phyloP scores from a whole-genome alignment of 2,113 vertebrate genomes.

The Zosterops borbonicus region DNA sequence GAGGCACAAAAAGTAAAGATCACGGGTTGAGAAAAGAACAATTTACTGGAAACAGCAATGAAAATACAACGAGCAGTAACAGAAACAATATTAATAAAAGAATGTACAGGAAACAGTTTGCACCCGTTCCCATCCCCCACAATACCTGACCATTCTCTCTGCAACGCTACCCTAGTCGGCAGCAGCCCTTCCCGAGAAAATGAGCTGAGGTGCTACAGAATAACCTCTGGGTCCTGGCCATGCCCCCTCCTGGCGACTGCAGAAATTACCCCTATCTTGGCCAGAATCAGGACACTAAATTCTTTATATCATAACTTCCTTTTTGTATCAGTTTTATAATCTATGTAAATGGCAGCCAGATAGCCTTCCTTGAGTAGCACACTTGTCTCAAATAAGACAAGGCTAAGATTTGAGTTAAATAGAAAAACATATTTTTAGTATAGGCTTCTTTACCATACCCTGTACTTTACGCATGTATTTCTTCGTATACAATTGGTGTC shows the following conservation, averaged over 20 bases:
- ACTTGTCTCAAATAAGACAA: not conserved
- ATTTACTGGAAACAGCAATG: not conserved
- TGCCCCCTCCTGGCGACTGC: not conserved
- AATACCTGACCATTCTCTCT: not conserved
- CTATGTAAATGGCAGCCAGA: not conserved
- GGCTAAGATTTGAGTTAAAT: not conserved
- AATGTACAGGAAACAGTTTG: not conserved
- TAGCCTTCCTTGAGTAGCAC: not conserved
- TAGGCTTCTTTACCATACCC: not conserved
- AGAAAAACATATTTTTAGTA: not conserved
- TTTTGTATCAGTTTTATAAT: not conserved
- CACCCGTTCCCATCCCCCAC: not conserved
- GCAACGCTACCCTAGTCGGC: fast-evolving
- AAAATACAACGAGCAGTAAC: not conserved
- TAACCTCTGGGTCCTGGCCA: not conserved
- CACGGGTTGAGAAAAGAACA: not conserved
- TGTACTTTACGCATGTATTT: not conserved
- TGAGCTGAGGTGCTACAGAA: not conserved
- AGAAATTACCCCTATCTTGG: not conserved
- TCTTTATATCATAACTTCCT: not conserved
- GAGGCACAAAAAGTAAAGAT: not conserved
- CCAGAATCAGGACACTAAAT: not conserved
- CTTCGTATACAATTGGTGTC: not conserved
- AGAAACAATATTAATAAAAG: not conserved
- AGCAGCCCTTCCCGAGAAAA: not conserved